phyloP scores from a whole-genome alignment of 2,113 vertebrate genomes.

The Gulo gulo region DNA sequence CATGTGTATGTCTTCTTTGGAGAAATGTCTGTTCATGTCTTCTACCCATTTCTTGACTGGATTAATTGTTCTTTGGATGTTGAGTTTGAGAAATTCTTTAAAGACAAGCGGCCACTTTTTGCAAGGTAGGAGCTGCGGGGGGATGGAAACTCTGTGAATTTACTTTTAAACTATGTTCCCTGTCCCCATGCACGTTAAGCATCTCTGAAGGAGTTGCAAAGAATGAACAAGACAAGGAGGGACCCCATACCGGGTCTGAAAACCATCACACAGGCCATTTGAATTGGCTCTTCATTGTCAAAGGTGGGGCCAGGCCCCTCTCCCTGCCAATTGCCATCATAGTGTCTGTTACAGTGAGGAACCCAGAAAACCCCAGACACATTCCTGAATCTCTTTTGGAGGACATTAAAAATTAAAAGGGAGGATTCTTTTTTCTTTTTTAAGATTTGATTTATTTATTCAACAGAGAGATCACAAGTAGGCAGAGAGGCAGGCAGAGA shows the following conservation, averaged over 20 bases:
- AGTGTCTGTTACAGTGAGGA: conserved; percentile 88
- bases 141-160: not conserved
- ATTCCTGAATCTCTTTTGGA: conserved; percentile 86
- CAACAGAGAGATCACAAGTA: too few species aligned
- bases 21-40: too few species aligned
- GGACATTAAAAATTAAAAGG: not conserved
- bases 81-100: too few species aligned
- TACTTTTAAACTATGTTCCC: not conserved
- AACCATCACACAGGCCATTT: conserved; percentile 85
- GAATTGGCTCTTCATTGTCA: conserved; percentile 83
- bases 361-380: conserved; percentile 88
- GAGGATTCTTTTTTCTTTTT: too few species aligned
- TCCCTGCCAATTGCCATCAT: conserved; percentile 80
- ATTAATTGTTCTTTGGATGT: too few species aligned
- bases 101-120: too few species aligned
- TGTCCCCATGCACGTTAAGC: not conserved
- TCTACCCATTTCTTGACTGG: too few species aligned
- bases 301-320: conserved; percentile 80
- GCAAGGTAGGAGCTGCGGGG: too few species aligned
- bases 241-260: conserved; percentile 83
- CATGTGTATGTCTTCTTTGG: too few species aligned
- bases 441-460: too few species aligned
- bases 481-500: too few species aligned
- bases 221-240: not conserved
- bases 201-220: not conserved